phyloP scores from a whole-genome alignment of 2,113 vertebrate species.

The Etheostoma spectabile region DNA sequence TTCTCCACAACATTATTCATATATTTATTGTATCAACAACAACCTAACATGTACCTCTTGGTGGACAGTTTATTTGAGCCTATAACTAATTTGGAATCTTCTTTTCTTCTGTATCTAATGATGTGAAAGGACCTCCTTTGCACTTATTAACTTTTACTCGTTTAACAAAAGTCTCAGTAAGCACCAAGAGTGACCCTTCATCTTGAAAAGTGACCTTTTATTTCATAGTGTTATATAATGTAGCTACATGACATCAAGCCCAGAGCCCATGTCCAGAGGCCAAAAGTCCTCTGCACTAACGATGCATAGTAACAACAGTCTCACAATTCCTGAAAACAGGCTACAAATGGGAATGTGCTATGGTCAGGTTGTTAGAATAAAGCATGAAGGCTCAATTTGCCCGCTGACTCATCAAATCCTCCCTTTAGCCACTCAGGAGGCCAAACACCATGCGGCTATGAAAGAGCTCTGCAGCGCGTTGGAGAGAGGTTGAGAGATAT shows the following conservation, averaged over 20 bases:
- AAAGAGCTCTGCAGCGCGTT: conserved; percentile 79
- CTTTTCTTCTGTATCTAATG: conserved; percentile 12
- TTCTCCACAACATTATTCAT: not conserved
- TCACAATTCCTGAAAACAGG: conserved; percentile 51
- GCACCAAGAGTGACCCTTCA: conserved; percentile 37
- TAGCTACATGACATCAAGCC: conserved; percentile 71
- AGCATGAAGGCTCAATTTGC: conserved; percentile 82
- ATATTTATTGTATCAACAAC: not conserved
- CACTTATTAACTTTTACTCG: conserved; percentile 10
- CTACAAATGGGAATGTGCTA: conserved; percentile 60
- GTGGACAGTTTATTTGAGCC: not conserved
- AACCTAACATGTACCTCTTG: not conserved
- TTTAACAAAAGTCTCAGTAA: conserved; percentile 43
- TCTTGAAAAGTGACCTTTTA: conserved; percentile 45
- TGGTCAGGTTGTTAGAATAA: conserved; percentile 77
- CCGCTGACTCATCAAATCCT: conserved; percentile 54
- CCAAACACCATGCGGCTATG: conserved; percentile 61
- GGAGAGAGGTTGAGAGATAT: conserved; percentile 60
- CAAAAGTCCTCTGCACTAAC: conserved; percentile 64
- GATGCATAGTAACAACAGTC: conserved; percentile 72
- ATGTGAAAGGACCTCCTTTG: conserved; percentile 16
- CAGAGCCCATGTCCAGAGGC: conserved; percentile 65
- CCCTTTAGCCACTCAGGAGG: conserved; percentile 61
- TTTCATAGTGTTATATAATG: conserved; percentile 42
- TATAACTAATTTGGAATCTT: not conserved